Evolutionary conservation across 1,140 invertebrate species (phyloP), one percentile per base, ranked within the genome.

Genomic region (Apis florea): DNA sequence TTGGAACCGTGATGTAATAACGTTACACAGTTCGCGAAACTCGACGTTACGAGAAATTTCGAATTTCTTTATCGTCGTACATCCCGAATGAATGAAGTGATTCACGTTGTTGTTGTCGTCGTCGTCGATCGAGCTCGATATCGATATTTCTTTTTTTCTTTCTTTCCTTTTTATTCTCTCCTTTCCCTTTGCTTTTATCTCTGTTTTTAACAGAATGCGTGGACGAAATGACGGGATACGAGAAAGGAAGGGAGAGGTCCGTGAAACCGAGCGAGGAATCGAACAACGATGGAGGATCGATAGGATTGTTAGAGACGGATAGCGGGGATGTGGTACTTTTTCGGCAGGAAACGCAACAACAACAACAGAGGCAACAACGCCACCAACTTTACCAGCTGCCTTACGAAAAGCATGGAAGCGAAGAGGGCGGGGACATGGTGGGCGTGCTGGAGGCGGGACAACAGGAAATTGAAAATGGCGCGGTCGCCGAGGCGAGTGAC

Each of bases 401-500:
- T 49, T 92, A 91, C 82, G 63, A 90, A 92, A 88, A 89, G 89
- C 78, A 90, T 90, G 90, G 89, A 91, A 82, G 76, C 49, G 91
- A 90, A 56, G 90, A 91, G 85, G 91, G 90, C 79, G 91, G 90
- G 89, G 90, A 92, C 80, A 80, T 68, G 79, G 92, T 93, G 90
- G 92, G 92, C 92, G 92, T 93, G 89, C 90, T 93, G 83, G 91
- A 93, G 92, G 92, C 92, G 92, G 92, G 90, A 85, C 92, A 89
- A 75, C 89, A 88, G 90, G 92, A 92, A 92, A 92, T 92, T 79
- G 92, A 93, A 93, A 93, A 93, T 93, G 92, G 92, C 92, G 92
- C 87, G 88, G 84, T 91, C 68, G 88, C 88, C 10, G 90, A 90
- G 80, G 47, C 90, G 61, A 88, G 81, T 68, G 88, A 59, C 53